Evolutionary conservation across 2,888 invertebrate species (phyloP).

Genomic region (Mesoligia furuncula): DNA sequence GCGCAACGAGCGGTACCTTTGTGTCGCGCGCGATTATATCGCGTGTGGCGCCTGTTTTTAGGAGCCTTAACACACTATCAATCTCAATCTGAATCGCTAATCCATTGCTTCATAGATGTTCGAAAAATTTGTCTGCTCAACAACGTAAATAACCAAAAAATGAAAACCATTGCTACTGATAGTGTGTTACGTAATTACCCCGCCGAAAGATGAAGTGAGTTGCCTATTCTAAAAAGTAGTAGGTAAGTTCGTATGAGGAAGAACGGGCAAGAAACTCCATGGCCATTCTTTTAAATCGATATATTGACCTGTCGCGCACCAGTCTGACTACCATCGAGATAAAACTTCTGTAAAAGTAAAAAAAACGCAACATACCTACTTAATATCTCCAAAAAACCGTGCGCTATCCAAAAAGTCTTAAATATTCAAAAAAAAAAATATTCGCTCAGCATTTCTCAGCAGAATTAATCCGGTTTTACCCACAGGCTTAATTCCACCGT

Average conservation of each 20-base stretch:
- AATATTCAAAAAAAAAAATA: conserved; percentile 39
- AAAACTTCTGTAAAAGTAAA: not conserved
- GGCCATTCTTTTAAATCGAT: not conserved
- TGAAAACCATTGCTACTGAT: too few species aligned
- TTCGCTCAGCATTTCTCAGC: conserved; percentile 23
- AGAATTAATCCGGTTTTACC: conserved; percentile 46
- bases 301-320: not conserved
- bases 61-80: too few species aligned
- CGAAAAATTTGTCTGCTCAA: too few species aligned
- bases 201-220: not conserved
- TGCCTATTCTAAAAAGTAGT: not conserved
- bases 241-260: not conserved
- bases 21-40: too few species aligned
- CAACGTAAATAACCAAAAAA: too few species aligned
- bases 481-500: conserved; percentile 41
- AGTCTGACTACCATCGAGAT: too few species aligned
- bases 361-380: not conserved
- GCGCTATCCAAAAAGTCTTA: not conserved
- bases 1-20: too few species aligned
- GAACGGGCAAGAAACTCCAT: too few species aligned
- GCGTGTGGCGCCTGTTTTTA: too few species aligned
- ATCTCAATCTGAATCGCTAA: too few species aligned
- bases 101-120: too few species aligned
- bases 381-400: not conserved
- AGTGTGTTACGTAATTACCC: too few species aligned